phyloP scores from a whole-genome alignment of 2,113 vertebrate genomes.

The Papio anubis region DNA sequence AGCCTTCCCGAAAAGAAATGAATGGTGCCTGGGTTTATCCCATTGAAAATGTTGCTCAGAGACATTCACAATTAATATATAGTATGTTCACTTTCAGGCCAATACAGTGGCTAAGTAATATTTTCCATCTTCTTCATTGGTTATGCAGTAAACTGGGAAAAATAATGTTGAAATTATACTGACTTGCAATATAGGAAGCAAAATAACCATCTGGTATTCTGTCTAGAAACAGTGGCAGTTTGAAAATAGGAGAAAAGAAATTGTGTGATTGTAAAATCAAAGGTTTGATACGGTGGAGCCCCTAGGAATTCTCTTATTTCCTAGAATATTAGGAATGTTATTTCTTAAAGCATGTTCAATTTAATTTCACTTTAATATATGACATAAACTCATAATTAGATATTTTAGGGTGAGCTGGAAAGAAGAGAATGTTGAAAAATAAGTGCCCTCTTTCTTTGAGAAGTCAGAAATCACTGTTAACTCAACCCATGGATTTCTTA shows the following conservation, averaged over 20 bases:
- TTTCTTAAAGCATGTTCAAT: not conserved
- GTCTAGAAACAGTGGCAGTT: conserved; percentile 55
- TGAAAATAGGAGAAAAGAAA: conserved; percentile 62
- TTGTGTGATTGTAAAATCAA: not conserved
- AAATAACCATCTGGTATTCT: conserved; percentile 35
- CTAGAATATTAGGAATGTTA: not conserved
- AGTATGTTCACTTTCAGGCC: not conserved
- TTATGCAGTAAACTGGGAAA: not conserved
- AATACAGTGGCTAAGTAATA: not conserved
- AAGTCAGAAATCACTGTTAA: not conserved
- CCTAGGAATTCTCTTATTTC: not conserved
- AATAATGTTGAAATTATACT: conserved; percentile 28
- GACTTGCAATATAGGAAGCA: conserved; percentile 62
- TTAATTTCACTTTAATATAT: not conserved
- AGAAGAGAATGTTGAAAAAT: not conserved
- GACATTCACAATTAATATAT: not conserved
- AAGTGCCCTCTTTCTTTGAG: not conserved
- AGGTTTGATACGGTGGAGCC: not conserved
- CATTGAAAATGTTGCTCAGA: not conserved
- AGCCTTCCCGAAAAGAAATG: not conserved
- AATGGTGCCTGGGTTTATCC: not conserved
- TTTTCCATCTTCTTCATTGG: not conserved
- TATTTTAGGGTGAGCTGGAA: not conserved
- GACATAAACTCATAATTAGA: not conserved
- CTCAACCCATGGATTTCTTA: not conserved